Evolutionary conservation across 2,888 invertebrate genomes (phyloP).

Genomic region (Agrochola macilenta): DNA sequence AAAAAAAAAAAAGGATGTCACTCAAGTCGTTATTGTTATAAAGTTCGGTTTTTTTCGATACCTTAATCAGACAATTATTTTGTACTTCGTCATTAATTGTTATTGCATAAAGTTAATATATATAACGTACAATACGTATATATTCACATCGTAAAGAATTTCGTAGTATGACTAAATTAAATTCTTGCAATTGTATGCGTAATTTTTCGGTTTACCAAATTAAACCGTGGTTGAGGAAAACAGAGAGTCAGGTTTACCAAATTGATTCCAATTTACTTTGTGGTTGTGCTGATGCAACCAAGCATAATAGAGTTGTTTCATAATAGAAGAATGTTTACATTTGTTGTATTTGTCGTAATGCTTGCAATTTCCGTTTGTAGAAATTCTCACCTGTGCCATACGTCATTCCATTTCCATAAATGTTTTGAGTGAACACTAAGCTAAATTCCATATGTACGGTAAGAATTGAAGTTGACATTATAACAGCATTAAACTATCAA

Average conservation of each 20-base stretch:
- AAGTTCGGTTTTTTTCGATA: not conserved
- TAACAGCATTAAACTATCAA: not conserved
- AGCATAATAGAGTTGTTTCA: constrained; percentile 47
- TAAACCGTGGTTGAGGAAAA: constrained; percentile 37
- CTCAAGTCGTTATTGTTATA: not conserved
- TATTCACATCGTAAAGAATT: constrained; percentile 40
- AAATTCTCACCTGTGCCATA: constrained; percentile 53
- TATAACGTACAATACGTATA: constrained; percentile 28
- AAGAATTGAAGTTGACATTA: not conserved
- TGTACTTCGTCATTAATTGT: constrained; percentile 23
- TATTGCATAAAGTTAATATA: constrained; percentile 35
- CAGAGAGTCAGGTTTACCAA: constrained; percentile 38
- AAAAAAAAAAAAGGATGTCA: too few relatives aligned
- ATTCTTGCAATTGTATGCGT: constrained; percentile 30
- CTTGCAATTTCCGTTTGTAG: constrained; percentile 30
- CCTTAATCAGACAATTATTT: constrained; percentile 16
- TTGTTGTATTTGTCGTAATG: constrained; percentile 43
- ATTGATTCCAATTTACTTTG: constrained; percentile 61
- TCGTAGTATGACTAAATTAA: constrained; percentile 21
- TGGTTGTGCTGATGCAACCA: constrained; percentile 47
- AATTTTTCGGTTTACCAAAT: constrained; percentile 36
- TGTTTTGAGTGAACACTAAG: not conserved
- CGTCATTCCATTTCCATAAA: constrained; percentile 14
- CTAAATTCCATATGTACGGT: not conserved
- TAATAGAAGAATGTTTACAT: constrained; percentile 52